A percentile compares a stretch with the other conserved stretches of the same genome.
These are phyloP conservation scores for Spermophilus dauricus DNA, from an alignment of 2,113 vertebrate species.

Conservation along the genomic window DNA sequence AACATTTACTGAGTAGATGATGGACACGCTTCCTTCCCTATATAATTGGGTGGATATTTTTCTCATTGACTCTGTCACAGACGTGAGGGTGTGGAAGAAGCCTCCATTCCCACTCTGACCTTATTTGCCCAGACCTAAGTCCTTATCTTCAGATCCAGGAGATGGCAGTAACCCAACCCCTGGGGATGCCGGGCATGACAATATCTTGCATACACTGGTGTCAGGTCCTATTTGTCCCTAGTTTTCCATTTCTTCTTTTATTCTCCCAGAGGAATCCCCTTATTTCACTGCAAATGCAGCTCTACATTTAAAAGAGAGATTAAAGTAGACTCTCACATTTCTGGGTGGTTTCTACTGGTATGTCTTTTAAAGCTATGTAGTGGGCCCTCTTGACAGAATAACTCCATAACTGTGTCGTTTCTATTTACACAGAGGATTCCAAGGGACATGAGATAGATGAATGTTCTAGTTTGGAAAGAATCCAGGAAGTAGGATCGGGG, in stretches of 20 bases:
- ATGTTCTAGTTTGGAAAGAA: not conserved
- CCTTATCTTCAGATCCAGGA: not conserved
- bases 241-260: not conserved
- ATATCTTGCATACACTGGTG: too few relatives aligned
- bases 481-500: not conserved
- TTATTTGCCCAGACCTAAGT: not conserved
- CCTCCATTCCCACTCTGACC: not conserved
- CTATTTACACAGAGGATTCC: not conserved
- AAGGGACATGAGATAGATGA: not conserved
- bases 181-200: not conserved
- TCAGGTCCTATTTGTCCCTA: not conserved
- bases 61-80: not conserved
- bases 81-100: not conserved
- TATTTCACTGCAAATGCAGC: not conserved
- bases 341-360: not conserved
- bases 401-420: not conserved
- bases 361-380: not conserved
- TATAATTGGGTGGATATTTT: not conserved
- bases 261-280: not conserved
- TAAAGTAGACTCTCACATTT: not conserved
- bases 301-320: not conserved
- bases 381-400: not conserved
- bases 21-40: not conserved
- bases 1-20: not conserved
- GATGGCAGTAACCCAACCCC: not conserved